phyloP scores from a whole-genome alignment of 2,888 invertebrate genomes.

The Fragum fragum region DNA sequence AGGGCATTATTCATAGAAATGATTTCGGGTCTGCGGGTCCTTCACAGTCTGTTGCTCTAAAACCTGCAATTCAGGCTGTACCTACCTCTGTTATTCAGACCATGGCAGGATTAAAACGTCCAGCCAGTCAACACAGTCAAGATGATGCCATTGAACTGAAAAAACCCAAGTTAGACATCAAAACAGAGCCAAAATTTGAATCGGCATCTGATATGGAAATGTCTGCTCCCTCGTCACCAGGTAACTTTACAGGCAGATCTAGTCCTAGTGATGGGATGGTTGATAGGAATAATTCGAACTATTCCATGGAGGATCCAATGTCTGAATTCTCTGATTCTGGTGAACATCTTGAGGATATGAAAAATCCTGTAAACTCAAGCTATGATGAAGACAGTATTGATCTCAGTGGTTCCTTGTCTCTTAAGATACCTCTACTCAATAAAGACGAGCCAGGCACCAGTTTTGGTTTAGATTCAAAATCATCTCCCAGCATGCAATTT shows the following conservation, averaged over 20 bases:
- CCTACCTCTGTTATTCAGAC: conserved; percentile 39
- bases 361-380: conserved; percentile 2
- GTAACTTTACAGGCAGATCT: conserved; percentile 9
- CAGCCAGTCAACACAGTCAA: conserved; percentile 23
- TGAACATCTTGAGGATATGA: neutral
- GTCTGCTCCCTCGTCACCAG: conserved; percentile 40
- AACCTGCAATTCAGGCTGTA: conserved; percentile 14
- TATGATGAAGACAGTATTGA: conserved; percentile 65
- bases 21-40: conserved; percentile 36
- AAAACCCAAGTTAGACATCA: conserved; percentile 58
- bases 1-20: conserved; percentile 45
- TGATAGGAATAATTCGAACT: neutral
- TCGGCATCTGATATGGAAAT: conserved; percentile 24
- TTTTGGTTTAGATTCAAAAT: conserved; percentile 3
- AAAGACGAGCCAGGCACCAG: conserved; percentile 13
- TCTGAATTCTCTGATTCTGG: conserved; percentile 41
- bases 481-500: neutral
- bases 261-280: neutral
- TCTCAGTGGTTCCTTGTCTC: conserved; percentile 77
- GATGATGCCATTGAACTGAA: conserved; percentile 57
- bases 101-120: conserved; percentile 43
- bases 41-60: neutral
- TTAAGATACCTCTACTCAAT: conserved; percentile 73
- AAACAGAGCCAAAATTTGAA: conserved; percentile 52
- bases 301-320: conserved; percentile 40